Percentiles rank a stretch among this genome's conserved stretches.
phyloP scores from a whole-genome alignment of 2,113 vertebrate species.

The Sialia sialis region DNA sequence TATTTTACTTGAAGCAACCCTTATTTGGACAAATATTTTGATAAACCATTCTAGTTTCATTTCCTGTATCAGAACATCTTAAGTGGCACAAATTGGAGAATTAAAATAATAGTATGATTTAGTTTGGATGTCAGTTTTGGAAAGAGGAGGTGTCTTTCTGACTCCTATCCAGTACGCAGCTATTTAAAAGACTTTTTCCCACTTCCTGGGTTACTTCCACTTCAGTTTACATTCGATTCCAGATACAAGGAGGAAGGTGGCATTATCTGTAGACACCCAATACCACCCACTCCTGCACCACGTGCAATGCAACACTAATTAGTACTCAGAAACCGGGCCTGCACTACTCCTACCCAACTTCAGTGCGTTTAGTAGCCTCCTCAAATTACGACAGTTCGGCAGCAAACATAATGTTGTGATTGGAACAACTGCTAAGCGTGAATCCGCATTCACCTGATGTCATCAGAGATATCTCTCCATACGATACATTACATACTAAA shows the following conservation, averaged over 20 bases:
- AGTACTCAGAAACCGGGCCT: not conserved
- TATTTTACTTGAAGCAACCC: not conserved
- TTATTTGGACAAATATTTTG: not conserved
- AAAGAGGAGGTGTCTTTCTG: not conserved
- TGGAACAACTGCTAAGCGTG: not conserved
- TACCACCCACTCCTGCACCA: not conserved
- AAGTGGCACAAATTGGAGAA: not conserved
- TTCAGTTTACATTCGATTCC: not conserved
- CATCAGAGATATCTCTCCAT: not conserved
- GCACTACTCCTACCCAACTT: not conserved
- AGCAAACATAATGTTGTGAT: not conserved
- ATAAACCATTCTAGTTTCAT: not conserved
- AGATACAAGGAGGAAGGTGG: not conserved
- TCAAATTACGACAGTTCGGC: not conserved
- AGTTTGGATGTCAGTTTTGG: not conserved
- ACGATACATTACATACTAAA: not conserved
- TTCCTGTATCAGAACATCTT: not conserved
- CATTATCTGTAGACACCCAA: not conserved
- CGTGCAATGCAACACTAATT: not conserved
- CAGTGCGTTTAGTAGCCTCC: not conserved
- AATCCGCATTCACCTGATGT: not conserved
- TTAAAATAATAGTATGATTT: not conserved
- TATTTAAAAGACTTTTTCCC: not conserved
- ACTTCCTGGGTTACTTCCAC: not conserved
- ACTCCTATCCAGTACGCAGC: not conserved